These are phyloP conservation scores for Falco berigora DNA, from an alignment of 2,797 vertebrate genomes.

Conservation along the genomic window DNA sequence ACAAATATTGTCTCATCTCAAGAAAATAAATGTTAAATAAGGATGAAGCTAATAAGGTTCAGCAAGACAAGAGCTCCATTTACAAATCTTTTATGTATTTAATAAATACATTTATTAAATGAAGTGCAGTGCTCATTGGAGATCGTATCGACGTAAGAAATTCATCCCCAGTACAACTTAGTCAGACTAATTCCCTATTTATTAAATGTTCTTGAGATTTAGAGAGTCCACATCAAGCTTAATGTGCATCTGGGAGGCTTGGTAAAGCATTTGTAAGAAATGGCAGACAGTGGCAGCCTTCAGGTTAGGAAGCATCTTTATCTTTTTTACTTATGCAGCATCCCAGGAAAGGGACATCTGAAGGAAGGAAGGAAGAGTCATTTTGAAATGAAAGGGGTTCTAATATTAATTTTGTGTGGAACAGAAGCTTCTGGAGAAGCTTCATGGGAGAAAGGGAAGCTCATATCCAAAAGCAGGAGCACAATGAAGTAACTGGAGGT, in stretches of 20 bases:
- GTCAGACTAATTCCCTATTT: constrained; percentile 47
- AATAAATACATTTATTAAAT: constrained; percentile 73
- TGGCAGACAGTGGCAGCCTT: background rate
- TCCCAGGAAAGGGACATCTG: background rate
- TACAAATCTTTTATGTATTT: constrained; percentile 64
- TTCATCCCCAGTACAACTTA: constrained; percentile 49
- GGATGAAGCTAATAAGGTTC: constrained; percentile 52
- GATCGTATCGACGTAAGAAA: constrained; percentile 44
- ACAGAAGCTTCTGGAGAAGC: background rate
- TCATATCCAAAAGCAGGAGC: background rate
- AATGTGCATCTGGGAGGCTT: constrained; percentile 23
- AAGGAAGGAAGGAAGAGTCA: background rate
- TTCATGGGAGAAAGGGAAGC: background rate
- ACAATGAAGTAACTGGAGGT: background rate
- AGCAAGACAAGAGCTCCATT: constrained; percentile 55
- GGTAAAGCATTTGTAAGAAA: background rate
- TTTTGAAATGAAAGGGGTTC: background rate
- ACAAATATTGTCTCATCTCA: constrained; percentile 62
- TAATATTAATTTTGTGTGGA: background rate
- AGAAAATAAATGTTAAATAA: constrained; percentile 61
- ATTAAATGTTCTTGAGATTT: constrained; percentile 59
- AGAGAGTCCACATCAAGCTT: constrained; percentile 39
- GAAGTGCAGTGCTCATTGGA: constrained; percentile 47
- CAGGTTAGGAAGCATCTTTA: background rate
- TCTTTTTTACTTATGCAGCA: background rate